These are phyloP conservation scores for Gymnobelideus leadbeateri DNA, from an alignment of 2,113 vertebrate species.

Conservation along the genomic window DNA sequence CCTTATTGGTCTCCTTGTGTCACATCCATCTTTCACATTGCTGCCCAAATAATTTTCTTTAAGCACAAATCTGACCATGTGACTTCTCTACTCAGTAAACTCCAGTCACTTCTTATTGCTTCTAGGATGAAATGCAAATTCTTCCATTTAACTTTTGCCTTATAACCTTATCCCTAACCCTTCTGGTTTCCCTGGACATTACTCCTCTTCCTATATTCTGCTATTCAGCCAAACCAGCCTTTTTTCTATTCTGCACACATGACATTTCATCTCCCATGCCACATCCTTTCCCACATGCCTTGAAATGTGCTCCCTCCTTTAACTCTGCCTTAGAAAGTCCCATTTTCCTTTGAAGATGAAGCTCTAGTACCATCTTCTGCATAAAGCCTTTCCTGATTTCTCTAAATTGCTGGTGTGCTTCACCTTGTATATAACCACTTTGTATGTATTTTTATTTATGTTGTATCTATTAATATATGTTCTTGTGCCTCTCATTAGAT, in stretches of 20 bases:
- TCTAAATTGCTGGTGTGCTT: not conserved
- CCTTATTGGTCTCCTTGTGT: not conserved
- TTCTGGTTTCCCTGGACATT: not conserved
- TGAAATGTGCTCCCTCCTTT: not conserved
- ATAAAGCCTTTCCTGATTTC: not conserved
- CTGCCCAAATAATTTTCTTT: not conserved
- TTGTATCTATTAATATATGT: not conserved
- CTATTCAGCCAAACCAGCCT: not conserved
- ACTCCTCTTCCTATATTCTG: not conserved
- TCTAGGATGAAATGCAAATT: not conserved
- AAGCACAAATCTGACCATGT: not conserved
- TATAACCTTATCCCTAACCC: not conserved
- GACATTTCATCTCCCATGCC: not conserved
- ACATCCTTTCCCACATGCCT: not conserved
- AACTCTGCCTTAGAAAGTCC: not conserved
- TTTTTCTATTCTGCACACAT: not conserved
- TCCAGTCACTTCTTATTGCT: not conserved
- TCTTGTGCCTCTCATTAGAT: not conserved
- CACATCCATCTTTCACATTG: not conserved
- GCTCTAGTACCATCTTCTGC: not conserved
- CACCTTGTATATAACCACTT: not conserved
- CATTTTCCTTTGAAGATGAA: not conserved
- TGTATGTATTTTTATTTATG: not conserved
- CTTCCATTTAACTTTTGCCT: not conserved
- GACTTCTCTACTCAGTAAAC: not conserved